A percentile compares a stretch with the other conserved stretches of the same genome.
Evolutionary conservation across 2,113 vertebrate genomes (phyloP).

Genomic region (Paracanthobrama guichenoti): DNA sequence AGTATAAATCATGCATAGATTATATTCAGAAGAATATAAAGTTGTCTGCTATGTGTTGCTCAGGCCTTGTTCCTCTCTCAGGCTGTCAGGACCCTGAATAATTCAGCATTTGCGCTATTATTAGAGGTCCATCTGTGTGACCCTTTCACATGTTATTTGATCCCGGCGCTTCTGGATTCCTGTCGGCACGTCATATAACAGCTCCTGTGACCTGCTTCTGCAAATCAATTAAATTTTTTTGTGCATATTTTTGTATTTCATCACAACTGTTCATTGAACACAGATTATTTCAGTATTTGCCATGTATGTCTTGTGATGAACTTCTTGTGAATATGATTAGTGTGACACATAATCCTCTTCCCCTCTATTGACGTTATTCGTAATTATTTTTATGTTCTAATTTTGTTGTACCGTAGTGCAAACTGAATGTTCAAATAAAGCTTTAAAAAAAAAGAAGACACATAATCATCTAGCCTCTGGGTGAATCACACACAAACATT

Average conservation of each 20-base stretch:
- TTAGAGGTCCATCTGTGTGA: not conserved
- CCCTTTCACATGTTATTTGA: constrained; percentile 24
- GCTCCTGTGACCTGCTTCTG: not conserved
- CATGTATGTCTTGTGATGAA: not conserved
- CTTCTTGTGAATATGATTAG: not conserved
- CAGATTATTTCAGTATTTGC: not conserved
- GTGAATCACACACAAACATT: too few species aligned
- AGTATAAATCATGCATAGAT: not conserved
- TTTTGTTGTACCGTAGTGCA: too few species aligned
- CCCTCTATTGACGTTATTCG: too few species aligned
- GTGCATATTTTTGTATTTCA: not conserved
- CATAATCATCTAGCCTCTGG: too few species aligned
- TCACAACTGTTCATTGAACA: not conserved
- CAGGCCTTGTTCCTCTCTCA: not conserved
- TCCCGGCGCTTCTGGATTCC: not conserved
- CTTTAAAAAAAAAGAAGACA: too few species aligned
- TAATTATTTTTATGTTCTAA: too few species aligned
- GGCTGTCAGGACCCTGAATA: not conserved
- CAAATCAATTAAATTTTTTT: too few species aligned
- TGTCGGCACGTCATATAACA: not conserved
- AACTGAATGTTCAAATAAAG: too few species aligned
- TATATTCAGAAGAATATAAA: not conserved
- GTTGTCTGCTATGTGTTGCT: not conserved
- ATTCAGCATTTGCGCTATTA: constrained; percentile 14
- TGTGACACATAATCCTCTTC: too few species aligned